Percentiles rank a stretch among this genome's conserved stretches.
Evolutionary conservation across 2,113 vertebrate genomes (phyloP).

Genomic region (Sebastes fasciatus): DNA sequence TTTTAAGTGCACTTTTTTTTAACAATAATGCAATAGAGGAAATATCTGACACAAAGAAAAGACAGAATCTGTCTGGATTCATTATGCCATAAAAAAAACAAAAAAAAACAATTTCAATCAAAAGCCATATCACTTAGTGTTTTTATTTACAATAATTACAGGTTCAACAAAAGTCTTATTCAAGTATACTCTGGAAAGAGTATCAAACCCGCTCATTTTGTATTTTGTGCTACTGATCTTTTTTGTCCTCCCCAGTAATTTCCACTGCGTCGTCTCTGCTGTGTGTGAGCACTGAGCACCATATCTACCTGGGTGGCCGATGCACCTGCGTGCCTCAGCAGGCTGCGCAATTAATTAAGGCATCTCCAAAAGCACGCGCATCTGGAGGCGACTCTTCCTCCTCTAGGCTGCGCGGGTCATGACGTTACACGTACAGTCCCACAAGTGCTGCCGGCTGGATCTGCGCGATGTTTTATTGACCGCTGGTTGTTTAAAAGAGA

Average conservation of each 20-base stretch:
- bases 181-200: not conserved
- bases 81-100: not conserved
- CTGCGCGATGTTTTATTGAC: not conserved
- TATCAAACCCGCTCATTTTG: conserved; percentile 15
- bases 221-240: conserved; percentile 2
- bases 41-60: not conserved
- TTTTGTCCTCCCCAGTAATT: conserved; percentile 33
- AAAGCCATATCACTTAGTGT: not conserved
- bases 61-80: not conserved
- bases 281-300: not conserved
- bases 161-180: not conserved
- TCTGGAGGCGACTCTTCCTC: conserved; percentile 33
- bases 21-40: not conserved
- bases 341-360: conserved; percentile 61
- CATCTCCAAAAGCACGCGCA: conserved; percentile 41
- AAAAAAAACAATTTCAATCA: not conserved
- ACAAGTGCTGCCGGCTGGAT: not conserved
- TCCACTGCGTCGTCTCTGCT: conserved; percentile 4
- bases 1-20: not conserved
- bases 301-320: conserved; percentile 72
- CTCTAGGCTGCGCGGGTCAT: conserved; percentile 10
- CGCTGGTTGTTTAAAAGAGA: conserved; percentile 2
- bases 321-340: conserved; percentile 72
- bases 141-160: conserved; percentile 35
- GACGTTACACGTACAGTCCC: conserved; percentile 7